These are phyloP conservation scores for Meteorus cinctellus DNA, from an alignment of 2,888 invertebrate species.

Conservation along the genomic window DNA sequence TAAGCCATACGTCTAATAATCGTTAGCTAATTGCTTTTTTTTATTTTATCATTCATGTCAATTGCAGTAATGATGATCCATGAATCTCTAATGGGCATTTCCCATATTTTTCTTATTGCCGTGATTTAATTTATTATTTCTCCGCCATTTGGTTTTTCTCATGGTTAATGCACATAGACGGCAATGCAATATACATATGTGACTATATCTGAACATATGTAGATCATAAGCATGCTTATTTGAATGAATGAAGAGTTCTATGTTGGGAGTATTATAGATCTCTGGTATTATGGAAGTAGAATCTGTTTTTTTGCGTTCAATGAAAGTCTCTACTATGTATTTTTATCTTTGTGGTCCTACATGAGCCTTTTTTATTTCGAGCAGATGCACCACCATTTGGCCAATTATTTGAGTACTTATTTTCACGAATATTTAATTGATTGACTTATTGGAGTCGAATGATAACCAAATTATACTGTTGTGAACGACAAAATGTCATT, in stretches of 20 bases:
- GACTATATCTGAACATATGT: conserved; percentile 12
- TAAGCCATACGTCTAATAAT: not conserved
- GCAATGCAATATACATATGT: conserved; percentile 11
- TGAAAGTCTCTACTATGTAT: not conserved
- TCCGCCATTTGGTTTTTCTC: not conserved
- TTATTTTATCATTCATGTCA: not conserved
- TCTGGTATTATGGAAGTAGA: conserved; percentile 1
- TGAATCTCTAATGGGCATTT: not conserved
- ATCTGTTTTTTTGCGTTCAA: not conserved
- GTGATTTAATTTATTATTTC: not conserved
- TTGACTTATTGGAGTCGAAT: too few species aligned
- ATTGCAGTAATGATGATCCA: not conserved
- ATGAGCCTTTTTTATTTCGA: not conserved
- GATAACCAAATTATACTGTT: too few species aligned
- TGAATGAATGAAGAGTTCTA: not conserved
- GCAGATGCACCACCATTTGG: not conserved
- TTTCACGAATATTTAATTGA: not conserved
- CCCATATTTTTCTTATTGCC: not conserved
- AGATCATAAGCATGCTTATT: not conserved
- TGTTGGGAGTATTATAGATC: not conserved
- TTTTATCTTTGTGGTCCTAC: not conserved
- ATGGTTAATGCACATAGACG: not conserved
- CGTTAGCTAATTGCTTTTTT: not conserved
- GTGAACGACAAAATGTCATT: not conserved
- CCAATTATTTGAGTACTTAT: not conserved